Conservation (phyloP, 2,888 invertebrate genomes). For the Petrolisthes cinctipes region DNA sequence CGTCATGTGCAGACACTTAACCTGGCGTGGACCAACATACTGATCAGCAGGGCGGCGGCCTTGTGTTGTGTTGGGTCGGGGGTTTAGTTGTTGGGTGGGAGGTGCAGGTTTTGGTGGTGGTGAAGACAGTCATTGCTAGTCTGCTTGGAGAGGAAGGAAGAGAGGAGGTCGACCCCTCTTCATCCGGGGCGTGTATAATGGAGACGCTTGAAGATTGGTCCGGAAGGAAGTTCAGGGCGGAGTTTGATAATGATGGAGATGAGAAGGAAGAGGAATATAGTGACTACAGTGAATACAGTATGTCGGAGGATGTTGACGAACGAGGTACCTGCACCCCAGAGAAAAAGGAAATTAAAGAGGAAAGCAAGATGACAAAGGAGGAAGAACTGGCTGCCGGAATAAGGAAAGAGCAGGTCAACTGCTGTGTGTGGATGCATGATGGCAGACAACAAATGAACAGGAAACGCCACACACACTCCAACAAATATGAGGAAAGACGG, state of each 20-base stretch:
- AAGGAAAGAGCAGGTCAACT: conserved; percentile 30
- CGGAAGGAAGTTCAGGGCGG: conserved; percentile 11
- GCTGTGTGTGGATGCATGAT: conserved; percentile 33
- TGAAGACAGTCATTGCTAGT: not conserved
- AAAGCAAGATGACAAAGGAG: not conserved
- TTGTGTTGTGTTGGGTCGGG: not conserved
- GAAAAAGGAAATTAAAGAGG: not conserved
- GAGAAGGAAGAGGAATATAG: conserved; percentile 19
- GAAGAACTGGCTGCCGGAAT: conserved; percentile 11
- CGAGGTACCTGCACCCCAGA: not conserved
- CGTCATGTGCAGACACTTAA: not conserved
- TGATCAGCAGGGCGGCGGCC: not conserved
- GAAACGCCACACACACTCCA: not conserved
- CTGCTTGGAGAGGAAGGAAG: conserved; percentile 1
- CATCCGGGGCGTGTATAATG: not conserved
- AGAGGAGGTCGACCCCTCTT: not conserved
- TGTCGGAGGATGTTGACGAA: not conserved
- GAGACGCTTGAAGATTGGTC: not conserved
- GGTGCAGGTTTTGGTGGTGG: not conserved
- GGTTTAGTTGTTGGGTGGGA: no score
- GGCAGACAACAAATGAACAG: conserved; percentile 3
- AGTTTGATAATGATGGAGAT: not conserved
- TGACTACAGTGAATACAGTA: not conserved
- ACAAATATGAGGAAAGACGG: not conserved
- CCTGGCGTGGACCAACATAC: not conserved